These are phyloP conservation scores for Anoncus sp. DNA, from an alignment of 2,888 invertebrate genomes.

Conservation along the genomic window DNA sequence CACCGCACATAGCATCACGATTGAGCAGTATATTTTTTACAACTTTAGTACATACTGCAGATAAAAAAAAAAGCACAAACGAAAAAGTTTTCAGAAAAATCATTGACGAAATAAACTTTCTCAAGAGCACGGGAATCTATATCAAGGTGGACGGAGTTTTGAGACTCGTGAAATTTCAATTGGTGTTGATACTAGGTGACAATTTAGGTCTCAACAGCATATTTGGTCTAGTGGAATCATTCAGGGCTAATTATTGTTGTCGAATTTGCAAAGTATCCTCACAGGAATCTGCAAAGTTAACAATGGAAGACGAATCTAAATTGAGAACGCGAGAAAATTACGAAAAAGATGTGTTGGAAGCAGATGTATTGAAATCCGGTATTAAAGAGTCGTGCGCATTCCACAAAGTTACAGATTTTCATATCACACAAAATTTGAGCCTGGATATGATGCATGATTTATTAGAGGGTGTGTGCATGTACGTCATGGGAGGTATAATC, in stretches of 20 bases:
- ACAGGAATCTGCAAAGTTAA: constrained; percentile 53
- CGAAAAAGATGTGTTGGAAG: constrained; percentile 49
- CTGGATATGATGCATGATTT: constrained; percentile 25
- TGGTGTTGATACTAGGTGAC: constrained; percentile 32
- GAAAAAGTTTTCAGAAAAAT: constrained; percentile 62
- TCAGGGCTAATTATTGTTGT: constrained; percentile 68
- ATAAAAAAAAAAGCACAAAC: constrained; percentile 47
- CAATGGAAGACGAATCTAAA: constrained; percentile 49
- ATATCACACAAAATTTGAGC: not conserved
- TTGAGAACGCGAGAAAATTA: constrained; percentile 66
- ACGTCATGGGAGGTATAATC: constrained; percentile 4
- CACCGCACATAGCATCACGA: constrained; percentile 31
- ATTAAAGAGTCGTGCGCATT: constrained; percentile 12
- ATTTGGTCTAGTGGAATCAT: constrained; percentile 39
- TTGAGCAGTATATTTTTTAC: constrained; percentile 23
- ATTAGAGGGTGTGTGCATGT: constrained; percentile 21
- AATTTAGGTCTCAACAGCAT: constrained; percentile 20
- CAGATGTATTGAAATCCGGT: constrained; percentile 54
- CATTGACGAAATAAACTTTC: constrained; percentile 59
- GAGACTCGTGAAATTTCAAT: constrained; percentile 57
- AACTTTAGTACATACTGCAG: constrained; percentile 2
- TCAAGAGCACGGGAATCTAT: constrained; percentile 63
- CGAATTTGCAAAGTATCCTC: constrained; percentile 68
- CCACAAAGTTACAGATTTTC: not conserved
- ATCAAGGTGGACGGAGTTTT: not conserved